Evolutionary conservation across 2,113 vertebrate species (phyloP).

Genomic region (Sturnus vulgaris): DNA sequence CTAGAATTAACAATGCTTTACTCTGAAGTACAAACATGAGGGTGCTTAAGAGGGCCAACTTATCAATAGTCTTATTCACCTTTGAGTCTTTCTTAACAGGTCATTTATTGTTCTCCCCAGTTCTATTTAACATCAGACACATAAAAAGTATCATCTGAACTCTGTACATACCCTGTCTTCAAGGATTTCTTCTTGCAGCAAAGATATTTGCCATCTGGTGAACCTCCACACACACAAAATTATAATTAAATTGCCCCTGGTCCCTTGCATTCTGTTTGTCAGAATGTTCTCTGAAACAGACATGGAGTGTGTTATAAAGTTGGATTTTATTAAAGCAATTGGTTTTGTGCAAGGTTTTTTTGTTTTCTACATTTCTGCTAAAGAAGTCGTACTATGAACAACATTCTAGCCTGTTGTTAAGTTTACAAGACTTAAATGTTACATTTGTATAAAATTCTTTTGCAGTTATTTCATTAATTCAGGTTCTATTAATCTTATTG

Average conservation of each 20-base stretch:
- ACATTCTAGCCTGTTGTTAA: neutral
- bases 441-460: neutral
- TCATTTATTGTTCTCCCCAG: neutral
- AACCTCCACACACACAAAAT: constrained; percentile 20
- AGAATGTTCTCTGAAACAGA: constrained; percentile 32
- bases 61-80: neutral
- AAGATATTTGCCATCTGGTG: constrained; percentile 57
- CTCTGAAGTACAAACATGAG: neutral
- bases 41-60: neutral
- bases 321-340: constrained; percentile 32
- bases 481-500: neutral
- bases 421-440: neutral
- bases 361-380: neutral
- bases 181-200: constrained; percentile 17
- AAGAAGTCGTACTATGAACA: neutral
- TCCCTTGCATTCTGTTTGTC: constrained; percentile 53
- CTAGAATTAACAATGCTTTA: neutral
- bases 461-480: neutral
- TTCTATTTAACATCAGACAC: neutral
- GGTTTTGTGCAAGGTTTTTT: neutral
- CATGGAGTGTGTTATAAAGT: neutral
- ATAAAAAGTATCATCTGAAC: constrained; percentile 5
- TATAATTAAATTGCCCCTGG: constrained; percentile 56
- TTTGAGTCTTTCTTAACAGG: neutral
- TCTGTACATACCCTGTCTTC: neutral